Percentiles rank a stretch among this genome's conserved stretches.
Conservation (phyloP, 2,797 vertebrate species). For the Falco naumanni region DNA sequence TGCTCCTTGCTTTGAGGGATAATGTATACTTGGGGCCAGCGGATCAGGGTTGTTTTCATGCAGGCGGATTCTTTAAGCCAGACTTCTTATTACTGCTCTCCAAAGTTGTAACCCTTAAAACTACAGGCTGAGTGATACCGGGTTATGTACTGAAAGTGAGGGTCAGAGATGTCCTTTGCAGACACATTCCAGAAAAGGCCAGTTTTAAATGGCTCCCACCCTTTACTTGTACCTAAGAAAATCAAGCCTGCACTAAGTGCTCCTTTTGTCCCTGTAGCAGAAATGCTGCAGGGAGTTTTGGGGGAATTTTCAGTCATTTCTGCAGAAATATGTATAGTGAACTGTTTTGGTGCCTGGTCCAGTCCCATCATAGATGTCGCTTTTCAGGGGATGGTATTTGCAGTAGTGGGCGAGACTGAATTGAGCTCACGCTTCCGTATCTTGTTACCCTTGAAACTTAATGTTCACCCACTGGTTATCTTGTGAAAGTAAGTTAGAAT, state of each 20-base stretch:
- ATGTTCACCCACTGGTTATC: neutral
- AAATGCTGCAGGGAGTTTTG: neutral
- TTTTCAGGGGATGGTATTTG: neutral
- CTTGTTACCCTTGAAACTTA: neutral
- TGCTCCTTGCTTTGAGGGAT: neutral
- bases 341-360: neutral
- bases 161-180: neutral
- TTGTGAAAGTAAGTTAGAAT: neutral
- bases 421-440: accelerated
- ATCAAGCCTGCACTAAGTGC: neutral
- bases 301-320: neutral
- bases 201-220: neutral
- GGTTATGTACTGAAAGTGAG: neutral
- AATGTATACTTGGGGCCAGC: neutral
- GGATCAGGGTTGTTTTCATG: neutral
- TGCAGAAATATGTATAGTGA: neutral
- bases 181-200: neutral
- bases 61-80: neutral
- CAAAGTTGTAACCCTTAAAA: neutral
- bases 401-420: neutral
- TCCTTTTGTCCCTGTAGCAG: neutral
- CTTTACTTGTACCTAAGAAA: neutral
- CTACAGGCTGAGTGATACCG: neutral
- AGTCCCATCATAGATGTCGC: neutral
- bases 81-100: neutral